Base-by-base conservation (phyloP, 1,140 invertebrate genomes). In the Helicoverpa zea region DNA sequence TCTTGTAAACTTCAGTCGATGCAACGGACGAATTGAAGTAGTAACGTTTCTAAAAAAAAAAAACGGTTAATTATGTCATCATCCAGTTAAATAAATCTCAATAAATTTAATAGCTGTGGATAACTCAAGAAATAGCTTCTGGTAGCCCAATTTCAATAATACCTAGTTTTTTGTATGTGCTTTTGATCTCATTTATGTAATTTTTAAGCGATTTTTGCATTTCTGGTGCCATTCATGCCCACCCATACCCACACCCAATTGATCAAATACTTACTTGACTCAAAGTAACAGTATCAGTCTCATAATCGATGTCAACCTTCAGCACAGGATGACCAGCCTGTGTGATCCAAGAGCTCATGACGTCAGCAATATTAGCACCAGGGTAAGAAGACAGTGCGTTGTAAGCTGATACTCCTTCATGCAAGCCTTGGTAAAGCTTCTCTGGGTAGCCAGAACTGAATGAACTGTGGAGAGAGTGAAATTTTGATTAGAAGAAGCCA, bases 301-400 rank as follows among this genome's bases (percentile, higher is more conserved):
- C 90, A 77, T 95, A 94, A 77, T 95, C 84, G 2, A 96, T 91
- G 4, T 86, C 87, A 2, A 97, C 95, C 7, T 87, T 94, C 3
- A 98, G 83, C 2, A 97, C 95, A 0, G 97, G 97, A 91, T 96
- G 97, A 23, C 97, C 97, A 70, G 96, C 87, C 88, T 97, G 96
- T 11, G 96, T 90, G 1, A 97, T 97, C 97, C 97, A 98, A 3
- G 96, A 96, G 5, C 96, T 95, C 96, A 97, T 96, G 10, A 97
- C 90, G 1, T 87, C 86, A 56, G 94, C 88, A 0, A 97, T 87
- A 18, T 84, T 84, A 18, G 75, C 52, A 23, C 81, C 87, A 29
- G 84, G 80, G 78, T 91, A 94, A 3, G 84, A 59, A 1, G 85
- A 78, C 23, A 93, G 56, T 2, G 90, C 63, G 54, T 87, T 90